These are phyloP conservation scores for Mythimna vitellina DNA, from an alignment of 2,888 invertebrate genomes.

Conservation along the genomic window DNA sequence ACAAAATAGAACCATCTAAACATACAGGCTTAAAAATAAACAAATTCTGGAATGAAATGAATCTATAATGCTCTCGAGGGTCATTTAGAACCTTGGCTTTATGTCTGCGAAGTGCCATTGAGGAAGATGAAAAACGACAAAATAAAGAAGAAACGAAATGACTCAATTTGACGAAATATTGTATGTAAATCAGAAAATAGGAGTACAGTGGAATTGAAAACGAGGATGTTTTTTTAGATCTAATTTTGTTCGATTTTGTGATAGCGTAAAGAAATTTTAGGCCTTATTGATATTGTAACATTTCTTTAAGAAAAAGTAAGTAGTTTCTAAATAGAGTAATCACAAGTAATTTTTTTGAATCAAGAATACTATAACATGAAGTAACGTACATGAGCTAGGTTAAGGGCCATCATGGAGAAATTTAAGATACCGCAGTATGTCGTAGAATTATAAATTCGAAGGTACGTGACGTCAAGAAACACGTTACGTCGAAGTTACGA, in stretches of 20 bases:
- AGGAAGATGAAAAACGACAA: constrained; percentile 29
- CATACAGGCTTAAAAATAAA: constrained; percentile 48
- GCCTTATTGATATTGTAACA: background rate
- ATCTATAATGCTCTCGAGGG: constrained; percentile 47
- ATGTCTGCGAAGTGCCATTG: constrained; percentile 11
- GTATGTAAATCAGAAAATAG: constrained; percentile 27
- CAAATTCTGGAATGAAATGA: constrained; percentile 45
- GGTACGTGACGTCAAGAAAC: background rate
- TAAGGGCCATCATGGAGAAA: background rate
- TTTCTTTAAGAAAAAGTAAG: background rate
- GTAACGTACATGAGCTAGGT: background rate
- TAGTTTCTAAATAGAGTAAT: background rate
- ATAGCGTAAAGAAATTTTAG: background rate
- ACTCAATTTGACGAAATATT: constrained; percentile 26
- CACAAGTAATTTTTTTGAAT: background rate
- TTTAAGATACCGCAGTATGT: background rate
- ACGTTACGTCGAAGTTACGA: background rate
- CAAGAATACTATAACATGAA: background rate
- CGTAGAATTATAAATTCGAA: background rate
- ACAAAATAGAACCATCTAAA: constrained; percentile 36
- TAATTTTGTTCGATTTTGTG: background rate
- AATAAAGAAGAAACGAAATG: constrained; percentile 34
- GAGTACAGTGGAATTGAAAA: background rate
- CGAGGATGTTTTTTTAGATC: background rate
- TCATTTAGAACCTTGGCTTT: constrained; percentile 33